Evolutionary conservation across 2,888 invertebrate species (phyloP).

Genomic region (Petrolisthes cinctipes): DNA sequence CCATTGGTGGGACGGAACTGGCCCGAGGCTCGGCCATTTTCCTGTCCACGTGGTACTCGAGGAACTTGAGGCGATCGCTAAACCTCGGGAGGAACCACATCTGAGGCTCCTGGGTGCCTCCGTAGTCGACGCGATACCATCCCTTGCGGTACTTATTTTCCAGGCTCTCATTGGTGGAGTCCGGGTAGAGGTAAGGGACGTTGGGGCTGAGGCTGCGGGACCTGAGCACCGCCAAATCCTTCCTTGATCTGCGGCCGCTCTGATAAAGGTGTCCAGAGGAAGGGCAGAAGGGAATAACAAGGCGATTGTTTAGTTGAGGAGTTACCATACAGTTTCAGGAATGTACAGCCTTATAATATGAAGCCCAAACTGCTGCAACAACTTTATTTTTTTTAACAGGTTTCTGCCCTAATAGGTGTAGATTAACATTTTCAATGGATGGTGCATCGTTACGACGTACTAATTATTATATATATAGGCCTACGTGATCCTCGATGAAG

Average conservation of each 20-base stretch:
- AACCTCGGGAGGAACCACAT: background rate
- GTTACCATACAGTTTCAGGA: no score
- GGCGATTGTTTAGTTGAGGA: no score
- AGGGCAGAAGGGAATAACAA: no score
- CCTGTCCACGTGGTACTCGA: conserved; percentile 6
- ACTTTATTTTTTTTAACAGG: no score
- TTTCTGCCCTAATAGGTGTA: no score
- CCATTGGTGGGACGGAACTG: background rate
- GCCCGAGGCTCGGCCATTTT: background rate
- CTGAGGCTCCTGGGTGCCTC: background rate
- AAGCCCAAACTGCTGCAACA: no score
- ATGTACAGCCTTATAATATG: no score
- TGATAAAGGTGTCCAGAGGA: no score
- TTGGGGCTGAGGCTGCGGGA: background rate
- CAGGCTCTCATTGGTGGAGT: background rate
- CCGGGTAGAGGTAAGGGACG: conserved; percentile 6
- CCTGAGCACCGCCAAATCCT: background rate
- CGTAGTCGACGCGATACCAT: conserved; percentile 4
- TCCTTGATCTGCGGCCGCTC: background rate
- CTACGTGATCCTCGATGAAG: no score
- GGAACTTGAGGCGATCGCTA: conserved; percentile 1
- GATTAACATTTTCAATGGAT: no score
- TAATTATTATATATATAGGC: no score
- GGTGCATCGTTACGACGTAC: no score
- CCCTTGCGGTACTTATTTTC: background rate